Conservation (phyloP, 2,888 invertebrate genomes). For the Acrobasis suavella region DNA sequence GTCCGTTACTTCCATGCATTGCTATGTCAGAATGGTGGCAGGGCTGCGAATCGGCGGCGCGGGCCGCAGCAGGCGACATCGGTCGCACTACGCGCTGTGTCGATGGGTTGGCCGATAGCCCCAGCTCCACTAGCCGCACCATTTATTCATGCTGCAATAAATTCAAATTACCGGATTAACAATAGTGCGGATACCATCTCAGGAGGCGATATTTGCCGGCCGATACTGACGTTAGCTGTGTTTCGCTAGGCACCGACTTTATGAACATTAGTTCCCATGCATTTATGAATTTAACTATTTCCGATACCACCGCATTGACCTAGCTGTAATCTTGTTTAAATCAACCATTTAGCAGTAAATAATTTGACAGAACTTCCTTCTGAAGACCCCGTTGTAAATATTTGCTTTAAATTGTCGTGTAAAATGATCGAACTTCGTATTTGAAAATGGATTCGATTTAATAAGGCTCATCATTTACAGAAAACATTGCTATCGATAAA, state of each 20-base stretch:
- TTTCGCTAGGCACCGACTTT: constrained; percentile 43
- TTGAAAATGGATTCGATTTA: constrained; percentile 60
- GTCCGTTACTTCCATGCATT: constrained; percentile 38
- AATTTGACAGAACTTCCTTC: constrained; percentile 8
- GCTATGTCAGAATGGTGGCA: constrained; percentile 48
- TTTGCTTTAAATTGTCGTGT: constrained; percentile 37
- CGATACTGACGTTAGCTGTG: constrained; percentile 54
- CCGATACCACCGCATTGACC: not conserved
- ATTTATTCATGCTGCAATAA: constrained; percentile 81
- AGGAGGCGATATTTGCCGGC: constrained; percentile 55
- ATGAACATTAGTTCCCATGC: constrained; percentile 37
- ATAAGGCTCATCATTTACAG: constrained; percentile 58
- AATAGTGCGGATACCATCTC: constrained; percentile 79
- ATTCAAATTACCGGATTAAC: constrained; percentile 83
- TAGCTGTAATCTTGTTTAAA: constrained; percentile 11
- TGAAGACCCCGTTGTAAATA: constrained; percentile 32
- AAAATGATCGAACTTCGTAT: constrained; percentile 38
- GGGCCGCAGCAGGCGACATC: constrained; percentile 36
- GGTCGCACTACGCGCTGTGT: constrained; percentile 54
- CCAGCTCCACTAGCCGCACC: constrained; percentile 59
- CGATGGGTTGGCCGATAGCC: constrained; percentile 74
- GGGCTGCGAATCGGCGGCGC: constrained; percentile 29
- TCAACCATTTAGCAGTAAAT: constrained; percentile 12
- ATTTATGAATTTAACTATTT: constrained; percentile 22
- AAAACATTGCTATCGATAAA: constrained; percentile 71